Percentiles rank a stretch among this genome's conserved stretches.
Evolutionary conservation across 1,140 invertebrate species (phyloP).

Genomic region (Drosophila pseudoananassae): DNA sequence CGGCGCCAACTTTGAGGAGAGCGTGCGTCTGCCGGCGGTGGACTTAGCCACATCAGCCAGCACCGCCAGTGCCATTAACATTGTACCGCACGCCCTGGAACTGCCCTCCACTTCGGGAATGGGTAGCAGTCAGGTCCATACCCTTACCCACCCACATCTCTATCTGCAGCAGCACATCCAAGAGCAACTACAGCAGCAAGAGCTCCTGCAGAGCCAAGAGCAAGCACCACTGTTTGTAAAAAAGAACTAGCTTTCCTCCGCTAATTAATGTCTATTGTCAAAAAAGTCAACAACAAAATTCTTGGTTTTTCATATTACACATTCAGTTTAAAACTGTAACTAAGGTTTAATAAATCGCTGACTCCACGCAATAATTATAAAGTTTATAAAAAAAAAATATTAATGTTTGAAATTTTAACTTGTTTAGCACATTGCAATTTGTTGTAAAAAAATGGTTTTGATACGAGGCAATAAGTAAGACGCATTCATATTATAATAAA

Average conservation of each 20-base stretch:
- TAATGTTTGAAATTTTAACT: conserved; percentile 78
- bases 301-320: conserved; percentile 54
- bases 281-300: conserved; percentile 31
- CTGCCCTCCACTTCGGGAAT: conserved; percentile 53
- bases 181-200: conserved; percentile 33
- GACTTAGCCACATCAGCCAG: conserved; percentile 74
- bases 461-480: conserved; percentile 68
- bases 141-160: conserved; percentile 62
- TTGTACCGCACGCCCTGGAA: conserved; percentile 54
- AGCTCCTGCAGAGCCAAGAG: conserved; percentile 50
- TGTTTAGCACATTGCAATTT: conserved; percentile 76
- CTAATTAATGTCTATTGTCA: conserved; percentile 36
- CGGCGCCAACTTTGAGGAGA: conserved; percentile 46
- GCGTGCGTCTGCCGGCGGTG: conserved; percentile 53
- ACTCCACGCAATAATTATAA: conserved; percentile 65
- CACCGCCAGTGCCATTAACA: conserved; percentile 70
- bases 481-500: conserved; percentile 63
- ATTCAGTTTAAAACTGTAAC: conserved; percentile 74
- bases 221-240: conserved; percentile 55
- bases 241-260: conserved; percentile 50
- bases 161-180: conserved; percentile 67
- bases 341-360: conserved; percentile 65
- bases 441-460: conserved; percentile 70
- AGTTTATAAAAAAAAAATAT: conserved; percentile 55
- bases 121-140: conserved; percentile 37